phyloP scores from a whole-genome alignment of 2,113 vertebrate genomes.

The Aegithalos caudatus region DNA sequence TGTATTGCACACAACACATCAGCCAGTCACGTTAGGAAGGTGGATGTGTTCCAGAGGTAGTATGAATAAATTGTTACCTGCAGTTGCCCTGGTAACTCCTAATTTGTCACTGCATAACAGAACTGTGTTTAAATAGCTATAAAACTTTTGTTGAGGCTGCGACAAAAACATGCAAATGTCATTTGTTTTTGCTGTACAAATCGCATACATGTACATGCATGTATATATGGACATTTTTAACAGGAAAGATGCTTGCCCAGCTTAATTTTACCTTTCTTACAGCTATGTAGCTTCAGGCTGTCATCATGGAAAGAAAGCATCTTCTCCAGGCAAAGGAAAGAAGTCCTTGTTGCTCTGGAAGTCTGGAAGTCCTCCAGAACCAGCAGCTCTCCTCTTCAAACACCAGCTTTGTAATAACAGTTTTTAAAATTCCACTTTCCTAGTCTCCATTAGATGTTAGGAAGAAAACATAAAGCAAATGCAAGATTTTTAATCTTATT shows the following conservation, averaged over 20 bases:
- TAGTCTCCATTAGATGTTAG: background rate
- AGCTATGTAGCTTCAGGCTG: background rate
- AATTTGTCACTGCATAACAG: background rate
- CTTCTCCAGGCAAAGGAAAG: background rate
- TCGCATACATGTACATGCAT: background rate
- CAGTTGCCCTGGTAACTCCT: constrained; percentile 45
- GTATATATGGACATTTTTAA: background rate
- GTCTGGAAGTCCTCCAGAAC: background rate
- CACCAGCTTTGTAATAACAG: background rate
- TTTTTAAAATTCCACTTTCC: background rate
- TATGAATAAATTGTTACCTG: background rate
- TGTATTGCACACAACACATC: background rate
- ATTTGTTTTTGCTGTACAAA: background rate
- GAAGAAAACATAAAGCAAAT: background rate
- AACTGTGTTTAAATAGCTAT: background rate
- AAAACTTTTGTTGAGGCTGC: background rate
- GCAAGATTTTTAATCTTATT: background rate
- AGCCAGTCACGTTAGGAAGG: background rate
- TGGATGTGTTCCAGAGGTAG: background rate
- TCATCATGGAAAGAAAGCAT: background rate
- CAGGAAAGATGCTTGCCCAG: background rate
- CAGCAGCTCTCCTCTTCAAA: background rate
- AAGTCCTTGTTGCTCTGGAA: background rate
- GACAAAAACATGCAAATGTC: background rate
- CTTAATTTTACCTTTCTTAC: background rate